Conservation (phyloP, 1,140 invertebrate species). For the Papilio helenus region DNA sequence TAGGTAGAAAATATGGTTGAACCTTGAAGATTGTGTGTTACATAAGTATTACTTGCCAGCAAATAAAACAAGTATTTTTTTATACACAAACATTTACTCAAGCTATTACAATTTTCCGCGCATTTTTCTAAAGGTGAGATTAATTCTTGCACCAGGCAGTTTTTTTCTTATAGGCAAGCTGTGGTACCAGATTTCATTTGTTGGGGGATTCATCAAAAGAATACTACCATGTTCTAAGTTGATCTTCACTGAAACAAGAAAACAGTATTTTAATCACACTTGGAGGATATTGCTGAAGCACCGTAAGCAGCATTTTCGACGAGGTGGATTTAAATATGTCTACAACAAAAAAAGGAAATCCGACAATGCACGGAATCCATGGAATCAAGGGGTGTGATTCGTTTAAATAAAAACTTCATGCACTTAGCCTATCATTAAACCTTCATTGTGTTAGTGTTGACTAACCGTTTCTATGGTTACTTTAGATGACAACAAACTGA, state of each 20-base stretch:
- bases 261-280: constrained; percentile 14
- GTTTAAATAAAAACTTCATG: neutral
- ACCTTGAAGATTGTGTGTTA: neutral
- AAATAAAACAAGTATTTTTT: neutral
- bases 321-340: too few species aligned
- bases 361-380: too few species aligned
- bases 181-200: constrained; percentile 89
- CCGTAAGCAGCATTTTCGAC: too few species aligned
- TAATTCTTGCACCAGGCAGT: constrained; percentile 84
- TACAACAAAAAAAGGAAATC: too few species aligned
- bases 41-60: neutral
- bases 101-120: constrained; percentile 25
- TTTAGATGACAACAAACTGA: neutral
- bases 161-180: constrained; percentile 85
- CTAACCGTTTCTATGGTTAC: constrained; percentile 52
- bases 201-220: constrained; percentile 89
- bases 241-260: constrained; percentile 83
- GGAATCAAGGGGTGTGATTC: too few species aligned
- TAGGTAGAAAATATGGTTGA: neutral
- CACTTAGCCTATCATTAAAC: neutral
- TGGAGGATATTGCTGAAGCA: too few species aligned
- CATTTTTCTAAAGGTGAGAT: constrained; percentile 87
- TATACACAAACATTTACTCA: neutral
- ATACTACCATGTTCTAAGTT: constrained; percentile 86
- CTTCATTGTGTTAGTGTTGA: neutral